Evolutionary conservation across 2,797 vertebrate species (phyloP).

Genomic region (Peromyscus melanophrys): DNA sequence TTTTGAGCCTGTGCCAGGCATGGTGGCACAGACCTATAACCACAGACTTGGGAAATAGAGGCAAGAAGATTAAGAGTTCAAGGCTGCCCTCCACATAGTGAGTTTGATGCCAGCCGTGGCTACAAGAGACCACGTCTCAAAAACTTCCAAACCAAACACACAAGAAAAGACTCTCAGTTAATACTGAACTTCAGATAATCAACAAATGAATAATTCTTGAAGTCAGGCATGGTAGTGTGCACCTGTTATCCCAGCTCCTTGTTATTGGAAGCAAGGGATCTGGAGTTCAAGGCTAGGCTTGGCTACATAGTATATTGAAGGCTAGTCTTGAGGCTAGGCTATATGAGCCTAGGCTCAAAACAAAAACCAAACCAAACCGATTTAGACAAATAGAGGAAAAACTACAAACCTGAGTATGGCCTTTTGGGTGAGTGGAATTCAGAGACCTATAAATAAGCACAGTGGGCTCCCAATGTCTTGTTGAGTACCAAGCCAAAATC

Average conservation of each 20-base stretch:
- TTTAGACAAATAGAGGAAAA: background rate
- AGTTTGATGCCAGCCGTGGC: background rate
- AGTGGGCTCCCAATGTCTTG: background rate
- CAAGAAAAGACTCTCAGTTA: background rate
- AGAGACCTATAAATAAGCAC: background rate
- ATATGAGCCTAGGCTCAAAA: background rate
- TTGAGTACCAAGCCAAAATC: background rate
- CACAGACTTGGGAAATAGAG: background rate
- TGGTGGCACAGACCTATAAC: background rate
- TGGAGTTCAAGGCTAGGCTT: background rate
- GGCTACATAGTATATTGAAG: background rate
- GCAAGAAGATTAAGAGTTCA: background rate
- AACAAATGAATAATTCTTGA: background rate
- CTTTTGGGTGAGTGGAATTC: background rate
- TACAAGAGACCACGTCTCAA: background rate
- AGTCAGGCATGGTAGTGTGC: background rate
- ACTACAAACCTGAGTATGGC: background rate
- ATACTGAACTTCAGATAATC: background rate
- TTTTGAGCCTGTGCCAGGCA: background rate
- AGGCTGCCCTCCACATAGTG: background rate
- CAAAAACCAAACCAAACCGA: background rate
- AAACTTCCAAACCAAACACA: background rate
- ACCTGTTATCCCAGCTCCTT: background rate
- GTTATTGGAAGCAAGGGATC: background rate
- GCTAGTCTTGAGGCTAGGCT: background rate